Percentiles rank a stretch among this genome's conserved stretches.
phyloP scores from a whole-genome alignment of 2,797 vertebrate species.

The Salmo trutta region DNA sequence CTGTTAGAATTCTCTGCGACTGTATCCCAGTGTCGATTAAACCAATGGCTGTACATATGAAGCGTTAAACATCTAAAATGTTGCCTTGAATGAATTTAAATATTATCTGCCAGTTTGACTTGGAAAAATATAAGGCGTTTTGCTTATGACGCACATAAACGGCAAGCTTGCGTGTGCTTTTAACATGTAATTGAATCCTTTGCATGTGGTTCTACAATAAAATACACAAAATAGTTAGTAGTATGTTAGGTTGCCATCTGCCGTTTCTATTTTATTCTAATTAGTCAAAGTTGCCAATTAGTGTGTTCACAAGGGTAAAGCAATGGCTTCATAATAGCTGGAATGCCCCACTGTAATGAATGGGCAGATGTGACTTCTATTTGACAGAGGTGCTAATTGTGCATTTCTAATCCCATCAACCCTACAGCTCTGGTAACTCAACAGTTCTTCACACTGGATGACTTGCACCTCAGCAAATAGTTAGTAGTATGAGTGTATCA shows the following conservation, averaged over 20 bases:
- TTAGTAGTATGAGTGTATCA: constrained; percentile 34
- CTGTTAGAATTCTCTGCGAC: background rate
- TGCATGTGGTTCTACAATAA: background rate
- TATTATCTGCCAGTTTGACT: background rate
- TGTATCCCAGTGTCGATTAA: background rate
- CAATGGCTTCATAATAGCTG: background rate
- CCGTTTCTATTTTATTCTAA: background rate
- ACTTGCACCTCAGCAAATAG: constrained; percentile 5
- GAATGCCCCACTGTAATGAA: background rate
- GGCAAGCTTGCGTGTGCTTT: background rate
- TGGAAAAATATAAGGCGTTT: background rate
- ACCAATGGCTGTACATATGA: no score
- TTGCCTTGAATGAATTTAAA: background rate
- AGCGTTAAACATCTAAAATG: background rate
- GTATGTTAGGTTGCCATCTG: background rate
- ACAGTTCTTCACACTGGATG: constrained; percentile 23
- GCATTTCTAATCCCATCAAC: background rate
- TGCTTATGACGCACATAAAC: background rate
- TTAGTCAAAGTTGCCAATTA: background rate
- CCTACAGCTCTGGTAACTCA: constrained; percentile 40
- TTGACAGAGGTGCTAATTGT: background rate
- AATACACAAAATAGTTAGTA: background rate
- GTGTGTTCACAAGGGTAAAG: background rate
- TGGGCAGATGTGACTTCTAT: background rate
- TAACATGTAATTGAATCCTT: background rate